Percentiles rank a stretch among this genome's conserved stretches.
Evolutionary conservation across 2,113 vertebrate species (phyloP).

Genomic region (Potamarius usumacintae): DNA sequence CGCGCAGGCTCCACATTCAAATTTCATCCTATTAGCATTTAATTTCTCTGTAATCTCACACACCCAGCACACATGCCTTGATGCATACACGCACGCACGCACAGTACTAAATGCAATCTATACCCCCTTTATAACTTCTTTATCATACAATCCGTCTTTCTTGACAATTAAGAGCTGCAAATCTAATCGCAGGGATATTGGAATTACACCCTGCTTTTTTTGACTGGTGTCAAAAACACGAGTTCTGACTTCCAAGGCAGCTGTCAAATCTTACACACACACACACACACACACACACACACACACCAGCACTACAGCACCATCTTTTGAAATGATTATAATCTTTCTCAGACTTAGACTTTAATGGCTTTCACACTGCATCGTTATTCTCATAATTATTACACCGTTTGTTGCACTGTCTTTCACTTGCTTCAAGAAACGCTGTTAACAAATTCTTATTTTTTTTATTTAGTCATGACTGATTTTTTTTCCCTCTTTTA

Average conservation of each 20-base stretch:
- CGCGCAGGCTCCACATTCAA: slow-evolving; percentile 69
- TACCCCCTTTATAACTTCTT: slow-evolving; percentile 65
- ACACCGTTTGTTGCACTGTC: not conserved
- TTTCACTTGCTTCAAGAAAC: not conserved
- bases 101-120: slow-evolving; percentile 66
- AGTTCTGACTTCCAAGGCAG: slow-evolving; percentile 63
- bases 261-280: slow-evolving; percentile 62
- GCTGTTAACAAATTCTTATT: not conserved
- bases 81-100: slow-evolving; percentile 23
- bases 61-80: slow-evolving; percentile 36
- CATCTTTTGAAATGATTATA: slow-evolving; percentile 52
- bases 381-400: slow-evolving; percentile 10
- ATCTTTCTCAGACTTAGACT: slow-evolving; percentile 17
- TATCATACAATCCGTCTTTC: slow-evolving; percentile 73
- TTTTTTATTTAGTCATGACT: slow-evolving; percentile 18
- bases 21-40: slow-evolving; percentile 81
- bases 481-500: not conserved
- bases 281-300: slow-evolving; percentile 20
- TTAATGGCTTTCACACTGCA: slow-evolving; percentile 11
- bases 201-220: slow-evolving; percentile 68
- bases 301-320: slow-evolving; percentile 48
- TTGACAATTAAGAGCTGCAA: slow-evolving; percentile 79
- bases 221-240: slow-evolving; percentile 48
- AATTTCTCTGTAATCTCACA: slow-evolving; percentile 77
- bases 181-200: slow-evolving; percentile 78